phyloP scores from a whole-genome alignment of 2,888 invertebrate genomes.

The Heliconius hortense region DNA sequence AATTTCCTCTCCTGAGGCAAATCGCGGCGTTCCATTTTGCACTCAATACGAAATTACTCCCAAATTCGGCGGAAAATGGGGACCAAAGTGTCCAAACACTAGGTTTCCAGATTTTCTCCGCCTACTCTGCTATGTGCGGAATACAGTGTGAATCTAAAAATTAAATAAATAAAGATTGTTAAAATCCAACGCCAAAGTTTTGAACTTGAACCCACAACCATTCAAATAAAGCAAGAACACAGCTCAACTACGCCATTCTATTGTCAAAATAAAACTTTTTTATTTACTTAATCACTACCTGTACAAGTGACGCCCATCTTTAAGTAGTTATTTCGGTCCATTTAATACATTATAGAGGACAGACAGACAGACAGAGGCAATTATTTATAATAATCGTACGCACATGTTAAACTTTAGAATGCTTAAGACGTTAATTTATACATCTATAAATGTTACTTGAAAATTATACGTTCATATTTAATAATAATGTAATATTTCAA shows the following conservation, averaged over 20 bases:
- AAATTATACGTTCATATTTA: slow-evolving; percentile 12
- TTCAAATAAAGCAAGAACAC: too few relatives aligned
- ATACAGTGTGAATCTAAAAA: background rate
- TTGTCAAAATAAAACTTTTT: slow-evolving; percentile 14
- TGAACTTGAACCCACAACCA: too few relatives aligned
- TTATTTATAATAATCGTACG: slow-evolving; percentile 35
- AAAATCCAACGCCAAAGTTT: too few relatives aligned
- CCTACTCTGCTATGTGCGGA: background rate
- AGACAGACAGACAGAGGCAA: slow-evolving; percentile 32
- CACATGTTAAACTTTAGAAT: slow-evolving; percentile 35
- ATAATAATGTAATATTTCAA: slow-evolving; percentile 20
- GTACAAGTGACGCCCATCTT: slow-evolving; percentile 25
- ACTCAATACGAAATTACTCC: background rate
- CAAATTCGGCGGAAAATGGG: background rate
- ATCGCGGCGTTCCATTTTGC: background rate
- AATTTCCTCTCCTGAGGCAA: too few relatives aligned
- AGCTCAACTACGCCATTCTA: too few relatives aligned
- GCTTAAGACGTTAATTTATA: slow-evolving; percentile 30
- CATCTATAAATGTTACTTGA: background rate
- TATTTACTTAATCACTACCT: slow-evolving; percentile 28
- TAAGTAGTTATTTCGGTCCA: slow-evolving; percentile 33
- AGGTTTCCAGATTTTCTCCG: background rate
- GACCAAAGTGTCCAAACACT: too few relatives aligned
- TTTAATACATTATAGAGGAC: slow-evolving; percentile 29
- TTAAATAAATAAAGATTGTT: background rate